Conservation (phyloP, 1,140 invertebrate genomes). For the Eulimnadia texana region DNA sequence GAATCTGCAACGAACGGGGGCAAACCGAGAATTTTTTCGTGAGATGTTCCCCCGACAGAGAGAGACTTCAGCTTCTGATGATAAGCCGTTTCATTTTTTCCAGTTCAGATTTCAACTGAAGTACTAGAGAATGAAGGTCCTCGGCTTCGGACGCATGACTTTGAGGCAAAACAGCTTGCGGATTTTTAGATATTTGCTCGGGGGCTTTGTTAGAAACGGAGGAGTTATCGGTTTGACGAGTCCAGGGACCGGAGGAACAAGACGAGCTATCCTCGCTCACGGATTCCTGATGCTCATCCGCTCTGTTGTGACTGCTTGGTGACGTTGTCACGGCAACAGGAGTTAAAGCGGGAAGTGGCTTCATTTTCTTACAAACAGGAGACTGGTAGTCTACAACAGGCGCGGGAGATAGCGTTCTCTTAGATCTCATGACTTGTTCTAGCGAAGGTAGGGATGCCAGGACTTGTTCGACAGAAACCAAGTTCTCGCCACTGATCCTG, state of each 20-base stretch:
- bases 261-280: background rate
- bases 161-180: too few species aligned
- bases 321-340: background rate
- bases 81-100: too few species aligned
- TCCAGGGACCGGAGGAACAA: background rate
- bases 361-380: background rate
- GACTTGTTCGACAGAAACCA: conserved; percentile 75
- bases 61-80: too few species aligned
- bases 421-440: conserved; percentile 64
- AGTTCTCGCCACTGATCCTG: conserved; percentile 68
- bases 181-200: too few species aligned
- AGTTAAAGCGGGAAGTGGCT: background rate
- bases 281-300: background rate
- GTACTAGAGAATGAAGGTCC: too few species aligned
- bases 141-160: too few species aligned
- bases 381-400: background rate
- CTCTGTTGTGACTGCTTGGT: background rate
- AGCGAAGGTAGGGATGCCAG: conserved; percentile 61
- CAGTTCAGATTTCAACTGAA: too few species aligned
- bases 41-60: too few species aligned
- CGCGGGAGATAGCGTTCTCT: conserved; percentile 23
- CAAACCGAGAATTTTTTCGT: too few species aligned
- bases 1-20: too few species aligned
- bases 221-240: too few species aligned
- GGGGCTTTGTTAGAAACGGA: too few species aligned